Percentiles rank a stretch among this genome's conserved stretches.
Evolutionary conservation across 2,888 invertebrate genomes (phyloP).

Genomic region (Mimumesa dahlbomi): DNA sequence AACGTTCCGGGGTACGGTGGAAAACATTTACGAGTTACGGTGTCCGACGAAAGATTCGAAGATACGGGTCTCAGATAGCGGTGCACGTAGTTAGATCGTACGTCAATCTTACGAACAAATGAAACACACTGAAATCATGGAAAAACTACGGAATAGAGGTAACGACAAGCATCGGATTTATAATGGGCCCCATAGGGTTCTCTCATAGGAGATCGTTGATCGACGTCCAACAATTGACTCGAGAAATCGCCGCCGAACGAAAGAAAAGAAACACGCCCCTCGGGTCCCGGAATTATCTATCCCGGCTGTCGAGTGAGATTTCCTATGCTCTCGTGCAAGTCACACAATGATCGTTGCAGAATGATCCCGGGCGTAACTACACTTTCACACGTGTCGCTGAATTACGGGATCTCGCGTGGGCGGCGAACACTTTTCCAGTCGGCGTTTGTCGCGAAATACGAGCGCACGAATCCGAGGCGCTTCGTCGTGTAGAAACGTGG

Average conservation of each 20-base stretch:
- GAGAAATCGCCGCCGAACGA: constrained; percentile 45
- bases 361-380: constrained; percentile 35
- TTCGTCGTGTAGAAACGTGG: not conserved
- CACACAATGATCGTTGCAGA: constrained; percentile 31
- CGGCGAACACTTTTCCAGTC: constrained; percentile 59
- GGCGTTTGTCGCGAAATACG: constrained; percentile 45
- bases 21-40: too few species aligned
- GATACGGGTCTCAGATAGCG: too few species aligned
- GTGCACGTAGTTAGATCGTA: too few species aligned
- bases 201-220: not conserved
- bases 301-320: constrained; percentile 20
- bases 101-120: too few species aligned
- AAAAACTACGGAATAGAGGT: too few species aligned
- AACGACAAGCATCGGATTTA: too few species aligned
- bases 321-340: constrained; percentile 29
- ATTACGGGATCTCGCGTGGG: constrained; percentile 61
- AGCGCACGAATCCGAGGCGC: constrained; percentile 16
- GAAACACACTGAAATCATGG: too few species aligned
- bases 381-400: constrained; percentile 60
- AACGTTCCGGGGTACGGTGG: too few species aligned
- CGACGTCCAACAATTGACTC: constrained; percentile 9
- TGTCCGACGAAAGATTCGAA: too few species aligned
- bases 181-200: too few species aligned
- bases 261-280: constrained; percentile 27
- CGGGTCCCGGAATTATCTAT: constrained; percentile 35